A percentile compares a stretch with the other conserved stretches of the same genome.
phyloP scores from a whole-genome alignment of 1,140 invertebrate species.

The Leptinotarsa undecemlineata region DNA sequence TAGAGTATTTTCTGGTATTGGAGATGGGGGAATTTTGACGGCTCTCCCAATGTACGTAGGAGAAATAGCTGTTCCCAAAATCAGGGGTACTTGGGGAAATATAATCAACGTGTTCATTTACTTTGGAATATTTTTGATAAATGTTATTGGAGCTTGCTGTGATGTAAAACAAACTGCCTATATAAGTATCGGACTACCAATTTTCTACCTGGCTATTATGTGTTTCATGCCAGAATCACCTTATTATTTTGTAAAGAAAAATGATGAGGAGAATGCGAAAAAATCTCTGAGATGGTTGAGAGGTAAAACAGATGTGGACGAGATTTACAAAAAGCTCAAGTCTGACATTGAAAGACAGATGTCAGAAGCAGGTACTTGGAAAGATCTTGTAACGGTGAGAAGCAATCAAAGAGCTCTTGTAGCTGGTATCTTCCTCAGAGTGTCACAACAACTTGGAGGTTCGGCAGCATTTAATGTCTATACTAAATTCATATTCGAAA shows the following conservation, averaged over 20 bases:
- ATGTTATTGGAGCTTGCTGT: constrained; percentile 50
- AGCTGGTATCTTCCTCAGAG: constrained; percentile 29
- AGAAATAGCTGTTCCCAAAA: constrained; percentile 66
- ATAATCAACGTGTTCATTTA: constrained; percentile 57
- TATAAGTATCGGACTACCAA: constrained; percentile 15
- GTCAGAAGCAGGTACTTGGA: constrained; percentile 46
- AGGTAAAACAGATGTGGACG: constrained; percentile 35
- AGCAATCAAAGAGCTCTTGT: constrained; percentile 38
- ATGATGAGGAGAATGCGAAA: constrained; percentile 37
- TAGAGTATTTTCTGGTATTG: constrained; percentile 42
- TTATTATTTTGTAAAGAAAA: constrained; percentile 40
- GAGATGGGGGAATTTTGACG: constrained; percentile 43
- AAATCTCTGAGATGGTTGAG: constrained; percentile 57
- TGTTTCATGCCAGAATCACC: constrained; percentile 49
- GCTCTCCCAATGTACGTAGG: constrained; percentile 63
- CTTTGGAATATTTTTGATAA: constrained; percentile 58
- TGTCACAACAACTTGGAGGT: constrained; percentile 40
- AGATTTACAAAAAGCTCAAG: constrained; percentile 37
- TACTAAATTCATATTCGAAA: constrained; percentile 39
- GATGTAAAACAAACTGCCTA: constrained; percentile 30
- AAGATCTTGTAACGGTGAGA: constrained; percentile 37
- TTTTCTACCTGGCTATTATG: neutral
- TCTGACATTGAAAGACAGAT: constrained; percentile 41
- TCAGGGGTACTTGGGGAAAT: constrained; percentile 63
- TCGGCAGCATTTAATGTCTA: constrained; percentile 35